Evolutionary conservation across 2,888 invertebrate genomes (phyloP).

Genomic region (Spodoptera littoralis): DNA sequence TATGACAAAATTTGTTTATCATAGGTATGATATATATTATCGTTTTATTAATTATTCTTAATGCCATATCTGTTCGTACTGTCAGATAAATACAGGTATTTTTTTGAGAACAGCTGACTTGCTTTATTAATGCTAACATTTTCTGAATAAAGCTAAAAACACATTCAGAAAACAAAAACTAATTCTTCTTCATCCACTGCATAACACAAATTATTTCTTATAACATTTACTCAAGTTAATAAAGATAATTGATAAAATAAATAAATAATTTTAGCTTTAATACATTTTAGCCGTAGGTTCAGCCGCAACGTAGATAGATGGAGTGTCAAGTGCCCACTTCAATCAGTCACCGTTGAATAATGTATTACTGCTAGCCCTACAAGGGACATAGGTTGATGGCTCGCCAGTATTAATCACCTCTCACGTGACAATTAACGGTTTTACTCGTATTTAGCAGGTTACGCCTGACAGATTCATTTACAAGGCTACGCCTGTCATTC

Average conservation of each 20-base stretch:
- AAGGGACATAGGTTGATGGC: slow-evolving; percentile 28
- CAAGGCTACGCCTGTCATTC: not conserved
- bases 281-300: slow-evolving; percentile 2
- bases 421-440: slow-evolving; percentile 40
- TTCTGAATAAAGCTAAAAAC: no score
- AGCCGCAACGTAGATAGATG: slow-evolving; percentile 31
- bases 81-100: no score
- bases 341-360: slow-evolving; percentile 39
- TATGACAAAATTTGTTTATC: no score
- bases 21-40: no score
- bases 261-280: slow-evolving; percentile 23
- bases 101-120: no score
- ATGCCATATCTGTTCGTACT: no score
- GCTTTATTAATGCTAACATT: no score
- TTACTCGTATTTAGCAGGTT: slow-evolving; percentile 16
- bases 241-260: slow-evolving; percentile 7
- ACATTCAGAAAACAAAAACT: no score
- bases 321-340: slow-evolving; percentile 29
- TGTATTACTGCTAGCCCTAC: slow-evolving; percentile 36
- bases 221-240: not conserved
- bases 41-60: no score
- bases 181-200: not conserved
- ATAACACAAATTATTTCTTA: slow-evolving; percentile 15
- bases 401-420: slow-evolving; percentile 36
- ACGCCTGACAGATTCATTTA: slow-evolving; percentile 22